Percentiles rank a stretch among this genome's conserved stretches.
Conservation (phyloP, 2,797 vertebrate species). For the Muscicapa comitata region DNA sequence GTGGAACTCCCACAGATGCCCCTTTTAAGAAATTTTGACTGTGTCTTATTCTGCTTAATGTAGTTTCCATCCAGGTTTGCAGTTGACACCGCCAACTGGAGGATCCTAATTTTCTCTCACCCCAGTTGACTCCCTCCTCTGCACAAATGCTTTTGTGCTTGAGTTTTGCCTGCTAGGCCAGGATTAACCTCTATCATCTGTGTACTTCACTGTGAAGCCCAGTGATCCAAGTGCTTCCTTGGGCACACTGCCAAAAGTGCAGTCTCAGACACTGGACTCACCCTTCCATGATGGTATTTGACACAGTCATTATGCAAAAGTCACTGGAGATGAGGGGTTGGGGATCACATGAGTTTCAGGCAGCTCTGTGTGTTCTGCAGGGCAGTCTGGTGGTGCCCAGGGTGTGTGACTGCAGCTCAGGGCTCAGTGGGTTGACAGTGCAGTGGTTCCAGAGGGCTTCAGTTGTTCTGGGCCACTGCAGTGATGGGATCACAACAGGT, state of each 20-base stretch:
- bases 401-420: not conserved
- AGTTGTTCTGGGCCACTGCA: not conserved
- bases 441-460: not conserved
- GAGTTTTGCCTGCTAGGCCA: not conserved
- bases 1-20: not conserved
- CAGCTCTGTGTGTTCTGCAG: accelerated
- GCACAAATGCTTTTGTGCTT: not conserved
- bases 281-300: not conserved
- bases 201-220: not conserved
- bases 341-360: not conserved
- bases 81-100: not conserved
- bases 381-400: not conserved
- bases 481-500: not conserved
- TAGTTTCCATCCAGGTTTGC: not conserved
- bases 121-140: not conserved
- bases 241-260: not conserved
- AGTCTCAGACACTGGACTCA: not conserved
- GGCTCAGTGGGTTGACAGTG: not conserved
- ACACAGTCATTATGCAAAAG: not conserved
- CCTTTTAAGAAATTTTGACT: not conserved
- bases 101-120: not conserved
- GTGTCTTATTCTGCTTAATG: not conserved
- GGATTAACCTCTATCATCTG: not conserved
- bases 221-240: not conserved
- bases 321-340: not conserved